Evolutionary conservation across 2,888 invertebrate genomes (phyloP), one percentile per base, ranked within the genome.

Genomic region (Noctua comes): DNA sequence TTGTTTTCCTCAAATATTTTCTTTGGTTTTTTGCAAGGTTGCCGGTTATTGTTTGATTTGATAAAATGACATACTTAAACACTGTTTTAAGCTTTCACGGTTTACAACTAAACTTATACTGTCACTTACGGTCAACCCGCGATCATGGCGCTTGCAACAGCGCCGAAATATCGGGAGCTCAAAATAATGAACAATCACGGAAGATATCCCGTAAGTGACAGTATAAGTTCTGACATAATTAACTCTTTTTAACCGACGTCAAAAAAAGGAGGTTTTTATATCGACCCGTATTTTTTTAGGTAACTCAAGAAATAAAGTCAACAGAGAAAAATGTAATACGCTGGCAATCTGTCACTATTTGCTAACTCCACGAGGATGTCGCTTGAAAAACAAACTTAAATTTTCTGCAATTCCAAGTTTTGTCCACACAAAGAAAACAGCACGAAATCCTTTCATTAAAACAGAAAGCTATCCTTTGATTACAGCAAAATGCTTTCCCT

Each of bases 301-400:
- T 8, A 18, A 31, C 59, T 7, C 27, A 43, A 43, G 18, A 54
- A 64, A 31, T 16, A 65, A 40, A 65, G 11, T 1, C 18, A 48
- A 57, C 46, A 65, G 18, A 24, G 5, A 1, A 18, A 40, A 40
- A 40, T 24, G 77, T 43, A 54, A 77, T 27, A 46, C 46, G 46
- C 24, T 77, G 46, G 78, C 54, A 54, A 36, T 65, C 43, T 57
- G 36, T 54, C n/a, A 54, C 65, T 77, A 77, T 77, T 77, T 77
- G 54, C 31, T 21, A 43, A 27, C 40, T 76, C n/a, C 13, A 18
- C 7, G 11, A 27, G 66, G 7, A n/a, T 7, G n/a, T 46, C 2
- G 21, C n/a, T 68, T 21, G 13, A 59, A 31, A 77, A 51, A 40
- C 21, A 36, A 40, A 13, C 48, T 68, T 66, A 7, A 40, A 68